These are phyloP conservation scores for Elysia crispata DNA, from an alignment of 2,888 invertebrate genomes.

Conservation along the genomic window DNA sequence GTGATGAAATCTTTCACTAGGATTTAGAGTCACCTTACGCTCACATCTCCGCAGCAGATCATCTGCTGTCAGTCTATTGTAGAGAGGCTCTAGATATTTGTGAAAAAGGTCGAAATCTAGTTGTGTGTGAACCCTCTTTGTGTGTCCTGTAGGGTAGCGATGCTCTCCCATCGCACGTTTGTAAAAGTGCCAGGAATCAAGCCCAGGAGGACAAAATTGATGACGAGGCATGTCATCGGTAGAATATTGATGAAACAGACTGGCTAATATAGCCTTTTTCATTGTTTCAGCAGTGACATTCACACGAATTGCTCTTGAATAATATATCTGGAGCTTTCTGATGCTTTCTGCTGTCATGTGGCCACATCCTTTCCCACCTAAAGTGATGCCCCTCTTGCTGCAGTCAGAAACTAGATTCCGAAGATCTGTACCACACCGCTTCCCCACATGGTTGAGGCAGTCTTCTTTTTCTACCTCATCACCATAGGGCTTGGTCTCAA, in stretches of 20 bases:
- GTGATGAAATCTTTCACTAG: slow-evolving; percentile 19
- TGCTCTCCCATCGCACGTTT: neutral
- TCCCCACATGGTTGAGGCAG: slow-evolving; percentile 35
- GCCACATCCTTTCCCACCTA: slow-evolving; percentile 36
- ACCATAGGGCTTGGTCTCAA: neutral
- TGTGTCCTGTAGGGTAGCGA: neutral
- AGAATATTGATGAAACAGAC: slow-evolving; percentile 16
- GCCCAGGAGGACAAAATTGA: slow-evolving; percentile 24
- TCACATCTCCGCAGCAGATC: slow-evolving; percentile 23
- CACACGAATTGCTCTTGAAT: slow-evolving; percentile 17
- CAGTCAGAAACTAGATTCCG: slow-evolving; percentile 38
- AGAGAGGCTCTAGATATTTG: slow-evolving; percentile 13
- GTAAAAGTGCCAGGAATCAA: slow-evolving; percentile 30
- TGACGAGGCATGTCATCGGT: slow-evolving; percentile 33
- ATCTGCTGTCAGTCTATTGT: slow-evolving; percentile 3
- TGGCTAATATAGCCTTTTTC: slow-evolving; percentile 21
- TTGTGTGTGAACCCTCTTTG: too few relatives aligned
- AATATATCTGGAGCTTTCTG: slow-evolving; percentile 30
- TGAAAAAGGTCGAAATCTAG: neutral
- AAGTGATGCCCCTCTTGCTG: slow-evolving; percentile 22
- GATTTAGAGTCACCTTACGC: slow-evolving; percentile 15
- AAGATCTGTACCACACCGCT: slow-evolving; percentile 37
- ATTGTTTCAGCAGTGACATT: slow-evolving; percentile 13
- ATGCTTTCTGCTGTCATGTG: slow-evolving; percentile 31
- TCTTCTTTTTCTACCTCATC: slow-evolving; percentile 37